Conservation (phyloP, 2,797 vertebrate genomes). For the Lepilemur ruficaudatus region DNA sequence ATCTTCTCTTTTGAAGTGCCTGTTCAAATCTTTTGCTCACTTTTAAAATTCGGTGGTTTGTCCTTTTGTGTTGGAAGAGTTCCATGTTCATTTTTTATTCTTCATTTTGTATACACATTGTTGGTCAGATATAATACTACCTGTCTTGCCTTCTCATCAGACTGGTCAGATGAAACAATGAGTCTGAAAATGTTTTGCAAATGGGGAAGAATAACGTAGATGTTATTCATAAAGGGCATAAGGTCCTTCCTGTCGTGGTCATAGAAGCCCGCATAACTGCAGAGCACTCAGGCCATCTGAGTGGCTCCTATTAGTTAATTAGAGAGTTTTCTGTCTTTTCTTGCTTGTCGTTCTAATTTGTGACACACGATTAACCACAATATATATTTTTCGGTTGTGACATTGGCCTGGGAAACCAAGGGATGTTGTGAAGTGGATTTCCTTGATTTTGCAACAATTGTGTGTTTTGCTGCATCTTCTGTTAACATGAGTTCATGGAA, state of each 20-base stretch:
- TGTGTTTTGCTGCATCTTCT: slow-evolving; percentile 2
- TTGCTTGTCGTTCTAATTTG: slow-evolving; percentile 16
- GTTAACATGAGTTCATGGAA: not conserved
- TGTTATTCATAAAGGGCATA: not conserved
- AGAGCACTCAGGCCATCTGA: not conserved
- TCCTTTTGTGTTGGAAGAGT: not conserved
- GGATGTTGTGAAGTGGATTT: not conserved
- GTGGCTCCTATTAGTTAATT: not conserved
- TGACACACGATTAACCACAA: not conserved
- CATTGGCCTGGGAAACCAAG: not conserved
- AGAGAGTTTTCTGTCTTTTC: slow-evolving; percentile 14
- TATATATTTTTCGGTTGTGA: slow-evolving; percentile 4
- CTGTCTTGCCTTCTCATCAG: not conserved
- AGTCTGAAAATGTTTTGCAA: not conserved
- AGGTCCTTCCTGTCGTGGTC: not conserved
- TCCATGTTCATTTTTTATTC: not conserved
- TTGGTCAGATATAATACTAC: not conserved
- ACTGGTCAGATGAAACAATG: not conserved
- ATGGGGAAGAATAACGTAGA: not conserved
- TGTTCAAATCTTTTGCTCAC: not conserved
- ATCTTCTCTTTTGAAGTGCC: not conserved
- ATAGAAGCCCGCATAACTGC: not conserved
- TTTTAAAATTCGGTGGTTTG: not conserved
- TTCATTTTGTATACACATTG: not conserved
- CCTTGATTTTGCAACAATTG: slow-evolving; percentile 49